Evolutionary conservation across 1,140 invertebrate genomes (phyloP), one percentile per base, ranked within the genome.

Genomic region (Eurytemora carolleeae): DNA sequence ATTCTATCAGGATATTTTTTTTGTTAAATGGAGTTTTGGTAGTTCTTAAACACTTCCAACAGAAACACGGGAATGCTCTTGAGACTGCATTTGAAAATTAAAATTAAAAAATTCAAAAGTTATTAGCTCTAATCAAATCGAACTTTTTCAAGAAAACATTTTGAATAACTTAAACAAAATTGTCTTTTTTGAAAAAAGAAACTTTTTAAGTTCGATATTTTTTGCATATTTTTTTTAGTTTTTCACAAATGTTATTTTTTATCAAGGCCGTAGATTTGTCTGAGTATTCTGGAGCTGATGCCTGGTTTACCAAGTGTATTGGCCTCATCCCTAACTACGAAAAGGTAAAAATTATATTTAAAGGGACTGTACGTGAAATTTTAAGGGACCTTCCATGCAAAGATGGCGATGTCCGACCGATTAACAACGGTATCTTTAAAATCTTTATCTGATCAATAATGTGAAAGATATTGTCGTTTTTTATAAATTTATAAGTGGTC

Each of bases 261-360:
- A 16, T 55, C 7, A 55, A 31, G 2, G 16, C 1, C 2, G 20
- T 53, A 18, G 57, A 59, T 24, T 18, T 59, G 24, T 18, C 24
- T 26, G 17, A 16, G 18, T 59, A 26, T 18, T 3, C 21, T 1
- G 57, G 44, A 24, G 17, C 22, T 23, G 26, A 24, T 18, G 57
- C 57, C 19, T 59, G 57, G 57, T 59, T 26, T 18, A 24, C 20
- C 3, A 59, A 59, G 24, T n/a, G 20, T 26, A 26, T 22, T 7
- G 57, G 24, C 17, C 24, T 22, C 18, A 57, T 57, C 56, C 19
- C 19, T 17, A 57, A 57, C 56, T 57, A 20, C 22, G 56, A 57
- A 24, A n/a, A n/a, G n/a, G n/a, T n/a, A n/a, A n/a, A n/a, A n/a
- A n/a, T n/a, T n/a, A n/a, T n/a, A n/a, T n/a, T n/a, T n/a, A n/a